Evolutionary conservation across 1,140 invertebrate genomes (phyloP).

Genomic region (Ganaspis sp.): DNA sequence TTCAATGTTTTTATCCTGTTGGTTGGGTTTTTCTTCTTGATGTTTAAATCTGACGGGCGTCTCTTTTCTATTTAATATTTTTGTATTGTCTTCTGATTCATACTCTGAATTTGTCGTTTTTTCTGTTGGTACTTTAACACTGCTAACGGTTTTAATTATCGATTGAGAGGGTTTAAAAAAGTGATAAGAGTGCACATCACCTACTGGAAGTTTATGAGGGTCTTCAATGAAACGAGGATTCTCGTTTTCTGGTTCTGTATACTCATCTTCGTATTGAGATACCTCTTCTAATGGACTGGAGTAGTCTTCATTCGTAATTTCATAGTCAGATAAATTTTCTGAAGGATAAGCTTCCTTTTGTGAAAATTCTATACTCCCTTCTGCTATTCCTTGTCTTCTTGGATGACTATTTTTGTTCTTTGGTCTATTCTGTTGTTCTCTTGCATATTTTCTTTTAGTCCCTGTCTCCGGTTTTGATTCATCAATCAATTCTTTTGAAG

Average conservation of each 20-base stretch:
- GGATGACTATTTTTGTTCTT: not conserved
- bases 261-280: not conserved
- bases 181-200: not conserved
- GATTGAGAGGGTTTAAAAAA: conserved; percentile 1
- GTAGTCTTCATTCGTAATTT: not conserved
- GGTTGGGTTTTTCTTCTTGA: too few species aligned
- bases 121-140: not conserved
- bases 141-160: not conserved
- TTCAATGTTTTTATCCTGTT: too few species aligned
- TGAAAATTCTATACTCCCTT: not conserved
- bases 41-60: too few species aligned
- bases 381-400: not conserved
- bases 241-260: not conserved
- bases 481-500: not conserved
- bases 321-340: not conserved
- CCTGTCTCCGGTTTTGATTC: not conserved
- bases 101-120: not conserved
- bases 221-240: not conserved
- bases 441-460: too few species aligned
- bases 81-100: not conserved
- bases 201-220: conserved; percentile 7
- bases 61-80: not conserved
- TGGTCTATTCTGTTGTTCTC: too few species aligned
- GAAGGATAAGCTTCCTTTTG: not conserved
- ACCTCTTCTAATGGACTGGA: not conserved